Evolutionary conservation across 1,140 invertebrate genomes (phyloP).

Genomic region (Euura lappo): DNA sequence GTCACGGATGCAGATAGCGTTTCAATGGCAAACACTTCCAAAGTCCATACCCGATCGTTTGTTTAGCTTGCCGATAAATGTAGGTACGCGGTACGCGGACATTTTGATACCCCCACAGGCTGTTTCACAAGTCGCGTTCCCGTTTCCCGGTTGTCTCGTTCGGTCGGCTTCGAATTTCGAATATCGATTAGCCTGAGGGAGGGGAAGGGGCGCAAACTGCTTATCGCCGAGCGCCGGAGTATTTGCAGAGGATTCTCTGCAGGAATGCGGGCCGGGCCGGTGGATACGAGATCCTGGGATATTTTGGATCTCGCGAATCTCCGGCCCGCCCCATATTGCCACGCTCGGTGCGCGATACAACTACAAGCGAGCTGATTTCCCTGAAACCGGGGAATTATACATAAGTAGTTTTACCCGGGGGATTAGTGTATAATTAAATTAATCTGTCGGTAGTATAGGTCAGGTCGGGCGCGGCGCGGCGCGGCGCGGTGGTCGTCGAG

Average conservation of each 20-base stretch:
- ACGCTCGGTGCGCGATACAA: neutral
- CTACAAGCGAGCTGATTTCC: neutral
- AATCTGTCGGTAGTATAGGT: neutral
- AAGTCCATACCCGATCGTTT: conserved; percentile 1
- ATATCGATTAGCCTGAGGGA: neutral
- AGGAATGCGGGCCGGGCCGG: neutral
- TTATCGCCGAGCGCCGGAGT: too few species aligned
- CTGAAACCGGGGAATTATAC: neutral
- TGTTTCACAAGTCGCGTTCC: too few species aligned
- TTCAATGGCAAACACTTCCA: neutral
- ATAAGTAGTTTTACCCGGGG: neutral
- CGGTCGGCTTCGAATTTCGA: too few species aligned
- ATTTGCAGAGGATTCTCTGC: neutral
- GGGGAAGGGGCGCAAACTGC: neutral
- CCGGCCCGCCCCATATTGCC: neutral
- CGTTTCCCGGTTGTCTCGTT: too few species aligned
- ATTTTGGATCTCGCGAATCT: neutral
- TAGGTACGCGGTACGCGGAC: neutral
- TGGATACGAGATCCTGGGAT: neutral
- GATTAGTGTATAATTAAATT: conserved; percentile 1
- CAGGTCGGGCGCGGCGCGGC: neutral
- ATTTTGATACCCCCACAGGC: neutral
- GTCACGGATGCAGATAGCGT: neutral
- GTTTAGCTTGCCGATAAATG: conserved; percentile 3
- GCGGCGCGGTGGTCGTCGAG: neutral